These are phyloP conservation scores for Sinocyclocheilus grahami DNA, from an alignment of 2,113 vertebrate genomes.

Conservation along the genomic window DNA sequence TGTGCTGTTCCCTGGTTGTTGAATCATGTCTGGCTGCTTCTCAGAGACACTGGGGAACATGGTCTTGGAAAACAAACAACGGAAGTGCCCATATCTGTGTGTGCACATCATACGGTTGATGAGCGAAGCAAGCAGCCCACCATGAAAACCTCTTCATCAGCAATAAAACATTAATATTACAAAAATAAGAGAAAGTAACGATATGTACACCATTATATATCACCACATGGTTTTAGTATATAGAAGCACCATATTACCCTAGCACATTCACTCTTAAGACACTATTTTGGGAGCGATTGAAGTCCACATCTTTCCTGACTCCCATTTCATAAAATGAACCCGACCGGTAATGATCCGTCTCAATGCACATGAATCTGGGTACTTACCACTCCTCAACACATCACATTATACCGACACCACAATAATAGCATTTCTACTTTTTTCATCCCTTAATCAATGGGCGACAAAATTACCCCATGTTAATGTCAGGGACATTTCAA, in stretches of 20 bases:
- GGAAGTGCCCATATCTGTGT: not conserved
- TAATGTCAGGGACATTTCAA: slow-evolving; percentile 23
- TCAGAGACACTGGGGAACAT: slow-evolving; percentile 9
- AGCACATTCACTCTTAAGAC: not conserved
- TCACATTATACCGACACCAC: not conserved
- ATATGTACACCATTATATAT: no score
- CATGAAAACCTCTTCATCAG: slow-evolving; percentile 53
- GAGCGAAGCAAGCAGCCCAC: slow-evolving; percentile 6
- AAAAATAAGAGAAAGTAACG: no score
- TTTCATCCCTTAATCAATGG: slow-evolving; percentile 34
- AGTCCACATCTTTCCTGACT: not conserved
- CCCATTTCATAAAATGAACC: slow-evolving; percentile 22
- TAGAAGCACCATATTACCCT: no score
- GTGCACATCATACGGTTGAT: slow-evolving; percentile 28
- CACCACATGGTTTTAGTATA: no score
- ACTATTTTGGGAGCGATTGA: not conserved
- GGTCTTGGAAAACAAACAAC: slow-evolving; percentile 42
- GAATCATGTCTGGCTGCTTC: slow-evolving; percentile 38
- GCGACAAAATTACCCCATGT: slow-evolving; percentile 17
- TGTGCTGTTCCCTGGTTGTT: slow-evolving; percentile 14
- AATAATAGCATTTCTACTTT: slow-evolving; percentile 29
- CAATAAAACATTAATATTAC: no score
- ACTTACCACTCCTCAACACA: not conserved
- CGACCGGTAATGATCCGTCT: slow-evolving; percentile 12
- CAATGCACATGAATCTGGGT: not conserved